These are phyloP conservation scores for Euura lappo DNA, from an alignment of 1,140 invertebrate genomes.

Conservation along the genomic window DNA sequence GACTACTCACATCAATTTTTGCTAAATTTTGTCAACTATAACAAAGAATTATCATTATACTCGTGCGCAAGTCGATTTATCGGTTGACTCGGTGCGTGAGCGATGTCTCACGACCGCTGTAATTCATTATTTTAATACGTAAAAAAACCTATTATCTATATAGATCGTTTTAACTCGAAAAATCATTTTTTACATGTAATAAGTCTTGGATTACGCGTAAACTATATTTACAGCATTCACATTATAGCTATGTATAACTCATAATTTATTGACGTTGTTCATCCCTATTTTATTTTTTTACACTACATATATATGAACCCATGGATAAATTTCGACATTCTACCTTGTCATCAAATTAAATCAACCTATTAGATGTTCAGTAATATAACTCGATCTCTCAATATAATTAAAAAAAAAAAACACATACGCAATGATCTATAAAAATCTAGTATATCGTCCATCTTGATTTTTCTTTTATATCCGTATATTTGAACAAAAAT, in stretches of 20 bases:
- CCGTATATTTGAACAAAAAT: not conserved
- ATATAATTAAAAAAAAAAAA: not conserved
- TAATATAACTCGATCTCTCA: too few species aligned
- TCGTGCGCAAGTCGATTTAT: too few species aligned
- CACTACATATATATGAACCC: too few species aligned
- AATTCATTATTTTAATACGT: not conserved
- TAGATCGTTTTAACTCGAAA: not conserved
- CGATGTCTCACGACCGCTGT: too few species aligned
- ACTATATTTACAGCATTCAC: not conserved
- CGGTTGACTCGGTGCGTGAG: too few species aligned
- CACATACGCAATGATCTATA: not conserved
- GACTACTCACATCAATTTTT: too few species aligned
- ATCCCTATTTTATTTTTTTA: constrained; percentile 6
- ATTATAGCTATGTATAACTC: not conserved
- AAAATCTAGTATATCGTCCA: not conserved
- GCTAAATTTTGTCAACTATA: too few species aligned
- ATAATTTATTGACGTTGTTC: not conserved
- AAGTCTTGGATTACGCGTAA: not conserved
- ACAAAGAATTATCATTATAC: too few species aligned
- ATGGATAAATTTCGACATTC: not conserved
- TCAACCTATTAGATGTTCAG: too few species aligned
- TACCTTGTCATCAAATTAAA: not conserved
- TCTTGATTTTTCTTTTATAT: not conserved
- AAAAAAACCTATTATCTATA: not conserved
- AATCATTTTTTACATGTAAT: not conserved